These are phyloP conservation scores for Ciconia stormi DNA, from an alignment of 2,113 vertebrate species.

Conservation along the genomic window DNA sequence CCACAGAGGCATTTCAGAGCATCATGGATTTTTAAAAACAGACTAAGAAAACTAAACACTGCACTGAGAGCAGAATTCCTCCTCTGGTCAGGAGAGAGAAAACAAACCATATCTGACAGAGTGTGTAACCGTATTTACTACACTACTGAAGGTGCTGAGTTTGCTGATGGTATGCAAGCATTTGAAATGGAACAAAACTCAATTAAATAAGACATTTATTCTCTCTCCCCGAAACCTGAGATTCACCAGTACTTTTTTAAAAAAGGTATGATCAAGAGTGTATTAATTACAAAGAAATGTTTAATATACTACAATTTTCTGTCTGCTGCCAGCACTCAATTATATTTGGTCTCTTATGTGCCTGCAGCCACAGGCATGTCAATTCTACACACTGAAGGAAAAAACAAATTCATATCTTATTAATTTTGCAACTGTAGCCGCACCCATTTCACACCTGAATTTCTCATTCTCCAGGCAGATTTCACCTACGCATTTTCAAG, in stretches of 20 bases:
- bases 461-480: constrained; percentile 68
- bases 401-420: constrained; percentile 54
- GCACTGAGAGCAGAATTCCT: neutral
- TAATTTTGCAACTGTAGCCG: constrained; percentile 72
- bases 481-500: neutral
- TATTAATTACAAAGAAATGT: constrained; percentile 66
- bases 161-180: neutral
- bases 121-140: neutral
- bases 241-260: neutral
- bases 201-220: constrained; percentile 20
- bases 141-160: neutral
- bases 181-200: constrained; percentile 10
- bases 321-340: constrained; percentile 56
- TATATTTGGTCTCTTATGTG: constrained; percentile 44
- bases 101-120: neutral
- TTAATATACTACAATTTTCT: constrained; percentile 48
- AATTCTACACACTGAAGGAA: constrained; percentile 63
- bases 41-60: neutral
- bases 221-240: constrained; percentile 31
- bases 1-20: neutral
- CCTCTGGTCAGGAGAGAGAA: neutral
- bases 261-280: neutral
- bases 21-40: neutral
- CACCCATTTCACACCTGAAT: constrained; percentile 73
- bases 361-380: constrained; percentile 74